phyloP scores from a whole-genome alignment of 2,797 vertebrate genomes.

The Gobionotothen gibberifrons region DNA sequence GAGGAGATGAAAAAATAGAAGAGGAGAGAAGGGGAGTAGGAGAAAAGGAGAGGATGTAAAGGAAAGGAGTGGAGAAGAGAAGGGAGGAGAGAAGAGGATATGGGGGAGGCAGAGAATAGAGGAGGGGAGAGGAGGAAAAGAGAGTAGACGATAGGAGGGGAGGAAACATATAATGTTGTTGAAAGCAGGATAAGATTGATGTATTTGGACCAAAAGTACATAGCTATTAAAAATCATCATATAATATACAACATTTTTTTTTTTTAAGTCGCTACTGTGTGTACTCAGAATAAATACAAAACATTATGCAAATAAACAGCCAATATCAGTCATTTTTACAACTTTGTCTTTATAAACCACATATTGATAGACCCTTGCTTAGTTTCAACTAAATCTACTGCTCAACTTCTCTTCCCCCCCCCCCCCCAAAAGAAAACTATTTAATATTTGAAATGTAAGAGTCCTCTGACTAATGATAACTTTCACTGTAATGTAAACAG shows the following conservation, averaged over 20 bases:
- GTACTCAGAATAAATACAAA: neutral
- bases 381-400: conserved; percentile 4
- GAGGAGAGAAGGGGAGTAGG: neutral
- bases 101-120: neutral
- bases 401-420: neutral
- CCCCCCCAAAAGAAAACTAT: neutral
- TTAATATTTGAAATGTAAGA: conserved; percentile 24
- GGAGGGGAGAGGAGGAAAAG: neutral
- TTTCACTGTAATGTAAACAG: conserved; percentile 53
- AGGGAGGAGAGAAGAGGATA: neutral
- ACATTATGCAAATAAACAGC: neutral
- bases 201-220: neutral
- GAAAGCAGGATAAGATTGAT: neutral
- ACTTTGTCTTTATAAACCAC: neutral
- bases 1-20: neutral
- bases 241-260: too few relatives aligned
- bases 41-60: neutral
- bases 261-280: neutral
- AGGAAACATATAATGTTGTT: neutral
- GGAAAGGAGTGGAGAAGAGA: neutral
- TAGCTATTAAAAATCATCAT: too few relatives aligned
- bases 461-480: conserved; percentile 52
- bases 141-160: neutral
- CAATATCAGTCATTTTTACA: neutral
- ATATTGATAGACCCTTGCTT: neutral